Evolutionary conservation across 2,113 vertebrate genomes (phyloP).

Genomic region (Dicentrarchus labrax): DNA sequence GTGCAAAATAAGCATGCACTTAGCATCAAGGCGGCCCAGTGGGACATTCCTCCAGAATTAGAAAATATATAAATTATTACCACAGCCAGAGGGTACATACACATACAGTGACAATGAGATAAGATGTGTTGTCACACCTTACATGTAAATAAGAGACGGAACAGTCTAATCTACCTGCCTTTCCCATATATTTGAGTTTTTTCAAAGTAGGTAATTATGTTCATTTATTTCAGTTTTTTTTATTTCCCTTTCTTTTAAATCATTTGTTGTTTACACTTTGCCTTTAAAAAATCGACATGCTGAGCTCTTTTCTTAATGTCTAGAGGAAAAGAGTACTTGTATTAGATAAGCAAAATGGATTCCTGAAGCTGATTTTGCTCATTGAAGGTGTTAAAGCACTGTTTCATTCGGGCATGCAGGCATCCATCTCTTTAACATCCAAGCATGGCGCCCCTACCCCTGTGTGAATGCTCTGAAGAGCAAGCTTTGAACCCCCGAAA

Average conservation of each 20-base stretch:
- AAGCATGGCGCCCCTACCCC: conserved; percentile 42
- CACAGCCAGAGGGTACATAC: conserved; percentile 3
- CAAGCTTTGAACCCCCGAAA: conserved; percentile 80
- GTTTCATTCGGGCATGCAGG: conserved; percentile 32
- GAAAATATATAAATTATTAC: conserved; percentile 31
- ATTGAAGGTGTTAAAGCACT: conserved; percentile 39
- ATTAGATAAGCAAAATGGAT: conserved; percentile 48
- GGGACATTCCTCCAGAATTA: conserved; percentile 15
- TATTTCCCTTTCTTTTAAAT: background rate
- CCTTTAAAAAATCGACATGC: conserved; percentile 21
- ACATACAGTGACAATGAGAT: conserved; percentile 9
- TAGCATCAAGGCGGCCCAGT: conserved; percentile 8
- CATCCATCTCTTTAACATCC: conserved; percentile 53
- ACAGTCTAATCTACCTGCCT: background rate
- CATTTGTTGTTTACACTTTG: conserved; percentile 28
- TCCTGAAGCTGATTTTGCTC: conserved; percentile 23
- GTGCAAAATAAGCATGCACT: background rate
- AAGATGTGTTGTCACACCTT: conserved; percentile 22
- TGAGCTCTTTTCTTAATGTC: conserved; percentile 21
- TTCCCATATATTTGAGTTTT: conserved; percentile 6
- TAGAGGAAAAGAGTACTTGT: conserved; percentile 5
- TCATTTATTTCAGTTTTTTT: background rate
- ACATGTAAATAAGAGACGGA: background rate
- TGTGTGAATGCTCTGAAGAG: conserved; percentile 65
- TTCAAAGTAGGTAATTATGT: background rate